Base-by-base conservation (phyloP, 2,797 vertebrate species). In the Cyclura pinguis region DNA sequence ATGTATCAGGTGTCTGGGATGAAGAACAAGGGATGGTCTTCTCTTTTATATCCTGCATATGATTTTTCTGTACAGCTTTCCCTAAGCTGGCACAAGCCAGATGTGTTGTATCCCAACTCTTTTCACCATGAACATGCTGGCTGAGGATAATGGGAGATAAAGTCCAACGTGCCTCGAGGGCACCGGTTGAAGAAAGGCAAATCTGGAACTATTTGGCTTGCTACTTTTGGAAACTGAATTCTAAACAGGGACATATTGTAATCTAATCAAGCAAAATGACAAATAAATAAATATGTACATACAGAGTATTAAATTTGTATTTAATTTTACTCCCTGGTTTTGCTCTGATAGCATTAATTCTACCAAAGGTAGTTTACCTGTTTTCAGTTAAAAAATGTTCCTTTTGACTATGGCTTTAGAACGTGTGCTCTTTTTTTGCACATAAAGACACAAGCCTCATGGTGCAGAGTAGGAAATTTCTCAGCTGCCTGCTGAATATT, bases 401-500 rank as follows among this genome's bases (percentile, higher is more conserved):
- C 38, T 95, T 86, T 27, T 91, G 13, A 16, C 69, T 38, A 5
- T 38, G 72, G 24, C 55, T 64, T 88, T 91, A 0, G 59, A 27
- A 91, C 89, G 50, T 93, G 88, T 85, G 87, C 85, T 91, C 82
- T 93, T 47, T 74, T 94, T 72, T 83, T 67, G 20, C 29, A 6
- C n/a, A 67, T 22, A 67, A 32, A 74, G 35, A 27, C 59, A 83
- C 42, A 64, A 8, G 59, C 12, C 9, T 76, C 52, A 12, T 90
- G 14, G 8, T 87, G 0, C 0, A 93, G 89, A 94, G 90, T 52
- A 91, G 42, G 42, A 24, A 38, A 64, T 91, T 92, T 94, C 80
- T 92, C 83, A 86, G 91, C 42, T 52, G 81, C 93, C 91, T 93
- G 93, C 91, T 93, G 89, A 94, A 91, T 81, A 93, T 86, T 64